phyloP scores from a whole-genome alignment of 2,888 invertebrate genomes.

The Halocaridina rubra region DNA sequence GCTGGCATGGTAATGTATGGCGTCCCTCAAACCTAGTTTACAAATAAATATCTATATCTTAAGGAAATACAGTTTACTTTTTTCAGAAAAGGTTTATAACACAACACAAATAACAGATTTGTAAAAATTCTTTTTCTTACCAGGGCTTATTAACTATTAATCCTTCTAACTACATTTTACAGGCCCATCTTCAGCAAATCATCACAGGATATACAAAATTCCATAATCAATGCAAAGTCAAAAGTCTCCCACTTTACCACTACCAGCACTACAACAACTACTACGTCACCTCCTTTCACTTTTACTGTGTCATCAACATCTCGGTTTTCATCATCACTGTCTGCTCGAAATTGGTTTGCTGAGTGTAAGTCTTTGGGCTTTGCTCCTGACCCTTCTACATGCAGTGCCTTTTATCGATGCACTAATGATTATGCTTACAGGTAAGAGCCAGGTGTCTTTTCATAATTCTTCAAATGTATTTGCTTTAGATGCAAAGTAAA shows the following conservation, averaged over 20 bases:
- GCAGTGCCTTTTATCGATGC: constrained; percentile 80
- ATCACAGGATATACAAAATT: not conserved
- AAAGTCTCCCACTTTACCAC: not conserved
- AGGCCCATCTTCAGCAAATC: constrained; percentile 24
- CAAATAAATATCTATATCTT: too few relatives aligned
- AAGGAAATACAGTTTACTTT: too few relatives aligned
- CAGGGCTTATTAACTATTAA: too few relatives aligned
- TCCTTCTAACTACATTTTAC: not conserved
- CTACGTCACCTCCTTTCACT: not conserved
- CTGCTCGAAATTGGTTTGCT: not conserved
- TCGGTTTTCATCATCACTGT: not conserved
- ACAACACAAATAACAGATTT: too few relatives aligned
- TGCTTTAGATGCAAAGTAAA: too few relatives aligned
- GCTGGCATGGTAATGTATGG: not conserved
- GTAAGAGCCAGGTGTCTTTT: constrained; percentile 66
- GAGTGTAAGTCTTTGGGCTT: constrained; percentile 17
- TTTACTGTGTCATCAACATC: not conserved
- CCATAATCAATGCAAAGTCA: not conserved
- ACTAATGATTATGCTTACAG: constrained; percentile 71
- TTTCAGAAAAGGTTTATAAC: too few relatives aligned
- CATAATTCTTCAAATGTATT: too few relatives aligned
- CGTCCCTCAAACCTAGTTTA: too few relatives aligned
- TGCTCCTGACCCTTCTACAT: constrained; percentile 76
- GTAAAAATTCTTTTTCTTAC: too few relatives aligned
- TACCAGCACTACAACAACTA: too few relatives aligned